phyloP scores from a whole-genome alignment of 2,888 invertebrate species.

The Megaustenia siamemsis region DNA sequence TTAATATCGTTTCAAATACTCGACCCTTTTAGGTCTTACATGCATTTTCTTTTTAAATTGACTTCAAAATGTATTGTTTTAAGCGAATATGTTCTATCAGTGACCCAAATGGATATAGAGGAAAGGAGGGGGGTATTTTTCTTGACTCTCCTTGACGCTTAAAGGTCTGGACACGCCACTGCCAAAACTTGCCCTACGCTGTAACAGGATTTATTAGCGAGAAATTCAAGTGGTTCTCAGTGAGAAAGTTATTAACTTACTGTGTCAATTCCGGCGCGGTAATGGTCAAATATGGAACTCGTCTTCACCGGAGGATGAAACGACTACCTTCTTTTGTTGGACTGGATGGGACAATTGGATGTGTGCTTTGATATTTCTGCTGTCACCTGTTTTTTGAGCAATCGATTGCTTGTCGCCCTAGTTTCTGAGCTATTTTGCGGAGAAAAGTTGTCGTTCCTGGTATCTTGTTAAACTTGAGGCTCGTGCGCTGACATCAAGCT shows the following conservation, averaged over 20 bases:
- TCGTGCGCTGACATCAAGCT: too few species aligned
- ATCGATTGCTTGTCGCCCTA: background rate
- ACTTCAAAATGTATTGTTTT: too few species aligned
- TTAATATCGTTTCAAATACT: too few species aligned
- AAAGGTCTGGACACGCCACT: too few species aligned
- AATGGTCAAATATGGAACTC: slow-evolving; percentile 37
- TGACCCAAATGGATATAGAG: too few species aligned
- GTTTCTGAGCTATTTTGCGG: background rate
- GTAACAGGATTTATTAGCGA: slow-evolving; percentile 46
- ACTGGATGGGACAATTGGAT: background rate
- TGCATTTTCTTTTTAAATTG: too few species aligned
- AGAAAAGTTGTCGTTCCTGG: background rate
- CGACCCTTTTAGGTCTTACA: too few species aligned
- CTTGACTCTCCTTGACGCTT: too few species aligned
- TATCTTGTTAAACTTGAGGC: background rate
- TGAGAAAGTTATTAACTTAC: slow-evolving; percentile 40
- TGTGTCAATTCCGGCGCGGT: slow-evolving; percentile 31
- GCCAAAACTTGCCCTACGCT: background rate
- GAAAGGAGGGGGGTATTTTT: too few species aligned
- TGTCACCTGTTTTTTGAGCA: slow-evolving; percentile 1
- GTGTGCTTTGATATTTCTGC: slow-evolving; percentile 31
- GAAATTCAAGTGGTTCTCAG: slow-evolving; percentile 30
- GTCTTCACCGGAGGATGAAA: slow-evolving; percentile 6
- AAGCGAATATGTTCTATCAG: too few species aligned
- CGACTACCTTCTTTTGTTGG: background rate